phyloP scores from a whole-genome alignment of 1,140 invertebrate genomes.

The Grapholita molesta region DNA sequence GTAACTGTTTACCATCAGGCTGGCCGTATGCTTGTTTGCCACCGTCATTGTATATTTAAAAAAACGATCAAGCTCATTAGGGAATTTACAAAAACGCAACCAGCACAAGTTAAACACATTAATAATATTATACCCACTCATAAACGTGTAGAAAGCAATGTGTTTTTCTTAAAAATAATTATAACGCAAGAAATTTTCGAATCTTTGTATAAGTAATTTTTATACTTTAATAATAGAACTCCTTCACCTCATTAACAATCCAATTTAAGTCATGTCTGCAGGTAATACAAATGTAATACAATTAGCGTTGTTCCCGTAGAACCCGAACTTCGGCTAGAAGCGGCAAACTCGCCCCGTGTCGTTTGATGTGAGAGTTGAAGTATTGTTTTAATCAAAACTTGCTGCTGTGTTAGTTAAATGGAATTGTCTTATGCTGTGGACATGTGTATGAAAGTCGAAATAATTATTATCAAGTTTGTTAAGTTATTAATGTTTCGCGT shows the following conservation, averaged over 20 bases:
- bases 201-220: too few relatives aligned
- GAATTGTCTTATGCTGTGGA: background rate
- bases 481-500: background rate
- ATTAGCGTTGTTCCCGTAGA: slow-evolving; percentile 44
- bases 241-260: slow-evolving; percentile 67
- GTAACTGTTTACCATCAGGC: too few relatives aligned
- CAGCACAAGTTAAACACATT: too few relatives aligned
- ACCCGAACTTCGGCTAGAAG: slow-evolving; percentile 31
- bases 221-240: slow-evolving; percentile 47
- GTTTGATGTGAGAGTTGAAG: slow-evolving; percentile 10
- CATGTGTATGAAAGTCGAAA: background rate
- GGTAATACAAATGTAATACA: slow-evolving; percentile 69
- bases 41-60: too few relatives aligned
- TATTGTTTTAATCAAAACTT: slow-evolving; percentile 14
- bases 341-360: background rate
- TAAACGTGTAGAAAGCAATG: too few relatives aligned
- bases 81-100: too few relatives aligned
- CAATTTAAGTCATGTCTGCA: slow-evolving; percentile 59
- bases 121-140: too few relatives aligned
- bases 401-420: background rate
- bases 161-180: too few relatives aligned
- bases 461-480: background rate
- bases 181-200: too few relatives aligned
- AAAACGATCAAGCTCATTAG: too few relatives aligned
- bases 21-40: too few relatives aligned